Base-by-base conservation (phyloP, 2,113 vertebrate genomes). In the Crypturellus undulatus region DNA sequence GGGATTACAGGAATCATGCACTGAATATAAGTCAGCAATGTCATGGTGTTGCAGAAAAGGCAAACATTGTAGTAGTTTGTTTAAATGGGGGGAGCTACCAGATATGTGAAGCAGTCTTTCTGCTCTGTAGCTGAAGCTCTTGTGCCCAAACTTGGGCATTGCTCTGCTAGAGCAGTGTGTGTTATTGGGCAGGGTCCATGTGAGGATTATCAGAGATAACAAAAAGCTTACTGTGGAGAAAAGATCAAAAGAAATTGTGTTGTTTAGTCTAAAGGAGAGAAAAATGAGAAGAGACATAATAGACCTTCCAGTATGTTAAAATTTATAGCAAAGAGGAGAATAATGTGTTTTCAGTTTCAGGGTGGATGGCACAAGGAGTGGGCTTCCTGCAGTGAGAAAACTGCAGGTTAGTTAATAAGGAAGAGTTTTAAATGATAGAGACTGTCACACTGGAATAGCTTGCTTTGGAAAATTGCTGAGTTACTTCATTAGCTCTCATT, bases 141-240 rank as follows among this genome's bases (percentile, higher is more conserved):
- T 47, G 69, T 90, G 72, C 69, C 92, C 92, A 95, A 89, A 93
- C 83, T 93, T 92, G 86, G 92, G 83, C 93, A 89, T 92, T 3
- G 7, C 70, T 90, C 60, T 81, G 42, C 43, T 9, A 47, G 19
- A 84, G 47, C 75, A n/a, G 4, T 22, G 36, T 34, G 65, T 2
- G 0, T 34, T 8, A 10, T 3, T 79, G 89, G 84, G 25, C 1
- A 2, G 58, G 3, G 22, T 38, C 73, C 80, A 79, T 63, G 17
- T 63, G 12, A 26, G 62, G 34, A 76, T 36, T 38, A 79, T 78
- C 45, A 0, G 19, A 42, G 86, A 79, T 8, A 42, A 71, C 34
- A 6, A 63, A 24, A 84, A 71, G 94, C 84, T 90, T 80, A 60
- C 42, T 38, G 2, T 0, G 18, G 79, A 56, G 21, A 21, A 77